Percentiles rank a stretch among this genome's conserved stretches.
phyloP scores from a whole-genome alignment of 2,113 vertebrate species.

The Spermophilus dauricus region DNA sequence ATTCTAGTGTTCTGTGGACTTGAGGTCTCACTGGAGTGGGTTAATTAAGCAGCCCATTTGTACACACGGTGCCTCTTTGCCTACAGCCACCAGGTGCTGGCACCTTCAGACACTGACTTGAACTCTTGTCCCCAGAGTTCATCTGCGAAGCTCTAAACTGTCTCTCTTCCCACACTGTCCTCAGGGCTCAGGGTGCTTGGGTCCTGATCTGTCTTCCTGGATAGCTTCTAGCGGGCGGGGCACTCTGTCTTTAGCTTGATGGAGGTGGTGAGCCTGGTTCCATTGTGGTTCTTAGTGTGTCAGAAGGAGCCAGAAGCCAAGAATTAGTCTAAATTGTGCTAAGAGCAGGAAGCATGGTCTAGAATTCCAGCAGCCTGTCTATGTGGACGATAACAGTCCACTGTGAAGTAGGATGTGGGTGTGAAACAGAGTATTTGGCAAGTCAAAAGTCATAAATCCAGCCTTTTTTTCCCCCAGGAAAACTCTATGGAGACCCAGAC shows the following conservation, averaged over 20 bases:
- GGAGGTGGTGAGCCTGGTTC: not conserved
- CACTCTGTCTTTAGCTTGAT: not conserved
- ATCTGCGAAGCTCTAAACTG: not conserved
- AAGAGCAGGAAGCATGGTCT: not conserved
- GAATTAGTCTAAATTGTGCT: not conserved
- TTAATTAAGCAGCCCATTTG: not conserved
- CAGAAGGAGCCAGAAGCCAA: not conserved
- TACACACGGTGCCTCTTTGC: not conserved
- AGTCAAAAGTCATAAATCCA: not conserved
- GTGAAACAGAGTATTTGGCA: not conserved
- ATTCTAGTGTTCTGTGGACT: not conserved
- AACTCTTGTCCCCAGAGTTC: not conserved
- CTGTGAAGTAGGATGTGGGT: not conserved
- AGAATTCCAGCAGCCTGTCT: not conserved
- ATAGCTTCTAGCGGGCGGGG: not conserved
- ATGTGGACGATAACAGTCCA: not conserved
- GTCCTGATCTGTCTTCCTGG: not conserved
- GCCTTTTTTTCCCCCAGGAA: constrained; percentile 86
- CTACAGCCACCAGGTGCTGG: not conserved
- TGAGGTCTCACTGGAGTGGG: not conserved
- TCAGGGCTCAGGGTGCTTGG: not conserved
- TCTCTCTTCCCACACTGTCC: not conserved
- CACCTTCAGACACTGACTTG: not conserved
- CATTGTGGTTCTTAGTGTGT: not conserved
- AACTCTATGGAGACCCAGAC: constrained; percentile 94